Evolutionary conservation across 1,140 invertebrate genomes (phyloP), one percentile per base, ranked within the genome.

Genomic region (Samia ricini): DNA sequence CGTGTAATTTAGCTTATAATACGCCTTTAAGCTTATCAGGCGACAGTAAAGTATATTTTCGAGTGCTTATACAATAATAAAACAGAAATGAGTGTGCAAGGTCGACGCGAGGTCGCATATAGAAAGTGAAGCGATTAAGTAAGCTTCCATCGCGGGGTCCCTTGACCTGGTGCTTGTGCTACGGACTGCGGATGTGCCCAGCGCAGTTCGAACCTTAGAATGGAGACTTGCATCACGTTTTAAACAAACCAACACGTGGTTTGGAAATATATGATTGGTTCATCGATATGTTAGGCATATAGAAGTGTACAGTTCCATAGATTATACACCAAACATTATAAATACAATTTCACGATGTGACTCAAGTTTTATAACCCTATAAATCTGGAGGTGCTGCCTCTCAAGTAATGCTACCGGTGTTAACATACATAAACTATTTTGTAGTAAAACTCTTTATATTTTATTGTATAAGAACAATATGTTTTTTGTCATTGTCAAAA

Each of bases 61-160:
- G 4, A 42, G 10, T 42, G 15, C 33, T 42, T 42, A 42, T 42
- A 42, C 8, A 42, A 42, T 42, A 42, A 42, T 23, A 22, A 55
- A 55, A n/a, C 56, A 8, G 57, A 50, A 50, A 22, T 22, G 36
- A 59, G 57, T 18, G 22, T 20, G 42, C 57, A 59, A 59, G 57
- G 57, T 49, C 36, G 57, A 7, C 12, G 12, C 20, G 57, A 59
- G 57, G 57, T 33, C 57, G 56, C 5, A n/a, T 21, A 12, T 59
- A 50, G 57, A 59, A 59, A 59, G 57, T 59, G 36, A 49, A 21
- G 22, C 57, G 22, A 23, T 59, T 59, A 49, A 50, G 42, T 23
- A 24, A 59, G 20, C 22, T 50, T 8, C 24, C 56, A 36, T 57
- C 56, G 15, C 33, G 56, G n/a, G n/a, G 26, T 29, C 26, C 56